Base-by-base conservation (phyloP, 1,140 invertebrate genomes). In the Aplysia californica region DNA sequence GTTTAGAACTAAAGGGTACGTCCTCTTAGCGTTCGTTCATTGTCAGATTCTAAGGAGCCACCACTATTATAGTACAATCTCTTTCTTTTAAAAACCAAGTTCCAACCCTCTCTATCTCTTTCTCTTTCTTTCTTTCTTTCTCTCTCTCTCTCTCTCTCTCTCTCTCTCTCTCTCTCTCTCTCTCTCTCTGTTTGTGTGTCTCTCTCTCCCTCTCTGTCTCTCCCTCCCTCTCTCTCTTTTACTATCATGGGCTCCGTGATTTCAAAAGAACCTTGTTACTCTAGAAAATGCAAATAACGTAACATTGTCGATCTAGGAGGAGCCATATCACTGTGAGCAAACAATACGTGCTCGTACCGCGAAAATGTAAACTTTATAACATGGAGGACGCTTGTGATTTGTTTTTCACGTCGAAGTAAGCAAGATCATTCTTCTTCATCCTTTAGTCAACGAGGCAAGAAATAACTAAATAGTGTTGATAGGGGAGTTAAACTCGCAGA, bases 31-130 rank as follows among this genome's bases (percentile, higher is more conserved):
- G n/a, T n/a, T n/a, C n/a, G n/a, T n/a, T n/a, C n/a, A n/a, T n/a
- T n/a, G n/a, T n/a, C n/a, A n/a, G n/a, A n/a, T n/a, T n/a, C n/a
- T n/a, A n/a, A n/a, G n/a, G n/a, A n/a, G n/a, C n/a, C n/a, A n/a
- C n/a, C n/a, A n/a, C n/a, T n/a, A n/a, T n/a, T n/a, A n/a, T n/a
- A n/a, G n/a, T n/a, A n/a, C n/a, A n/a, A n/a, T n/a, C n/a, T n/a
- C n/a, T n/a, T n/a, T n/a, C n/a, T n/a, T n/a, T n/a, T n/a, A n/a
- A n/a, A n/a, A n/a, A n/a, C n/a, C n/a, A n/a, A n/a, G n/a, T n/a
- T n/a, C n/a, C n/a, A n/a, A n/a, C n/a, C n/a, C n/a, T n/a, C 64
- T 66, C 64, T 66, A 26, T 66, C 64, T 66, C 64, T 66, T 35
- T 66, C 26, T 18, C 31, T 33, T 36, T 64, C 59, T 64, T 26